Conservation (phyloP, 2,888 invertebrate genomes). For the Metacarcinus magister region DNA sequence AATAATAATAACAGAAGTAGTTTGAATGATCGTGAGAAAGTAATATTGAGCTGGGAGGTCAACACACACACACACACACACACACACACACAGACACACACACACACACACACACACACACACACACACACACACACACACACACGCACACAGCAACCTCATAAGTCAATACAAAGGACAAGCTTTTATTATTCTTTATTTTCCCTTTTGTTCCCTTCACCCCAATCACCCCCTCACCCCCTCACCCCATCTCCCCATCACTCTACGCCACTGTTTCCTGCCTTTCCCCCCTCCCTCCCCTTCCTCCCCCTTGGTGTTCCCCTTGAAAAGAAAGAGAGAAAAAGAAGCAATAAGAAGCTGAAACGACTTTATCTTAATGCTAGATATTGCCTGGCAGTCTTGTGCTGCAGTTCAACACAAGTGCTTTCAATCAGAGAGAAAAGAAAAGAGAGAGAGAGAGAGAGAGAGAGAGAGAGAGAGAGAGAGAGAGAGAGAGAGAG, state of each 20-base stretch:
- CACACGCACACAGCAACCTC: not conserved
- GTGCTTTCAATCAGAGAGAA: no score
- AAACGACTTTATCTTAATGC: no score
- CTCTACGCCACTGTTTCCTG: not conserved
- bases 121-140: not conserved
- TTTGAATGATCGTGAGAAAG: not conserved
- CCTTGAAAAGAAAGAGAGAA: no score
- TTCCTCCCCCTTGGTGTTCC: not conserved
- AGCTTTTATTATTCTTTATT: conserved; percentile 21
- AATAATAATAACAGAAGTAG: not conserved
- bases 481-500: no score
- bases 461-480: no score
- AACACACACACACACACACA: not conserved
- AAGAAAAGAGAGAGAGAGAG: no score
- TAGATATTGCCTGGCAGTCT: no score
- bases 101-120: not conserved
- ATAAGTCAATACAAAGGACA: not conserved
- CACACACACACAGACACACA: conserved; percentile 1
- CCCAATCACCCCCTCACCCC: not conserved
- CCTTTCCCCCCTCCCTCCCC: not conserved
- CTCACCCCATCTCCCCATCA: not conserved
- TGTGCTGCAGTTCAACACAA: no score
- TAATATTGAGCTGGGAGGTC: not conserved
- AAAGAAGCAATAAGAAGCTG: no score
- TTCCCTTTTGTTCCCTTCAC: conserved; percentile 26